phyloP scores from a whole-genome alignment of 2,113 vertebrate species.

The Lucifuga dentata region DNA sequence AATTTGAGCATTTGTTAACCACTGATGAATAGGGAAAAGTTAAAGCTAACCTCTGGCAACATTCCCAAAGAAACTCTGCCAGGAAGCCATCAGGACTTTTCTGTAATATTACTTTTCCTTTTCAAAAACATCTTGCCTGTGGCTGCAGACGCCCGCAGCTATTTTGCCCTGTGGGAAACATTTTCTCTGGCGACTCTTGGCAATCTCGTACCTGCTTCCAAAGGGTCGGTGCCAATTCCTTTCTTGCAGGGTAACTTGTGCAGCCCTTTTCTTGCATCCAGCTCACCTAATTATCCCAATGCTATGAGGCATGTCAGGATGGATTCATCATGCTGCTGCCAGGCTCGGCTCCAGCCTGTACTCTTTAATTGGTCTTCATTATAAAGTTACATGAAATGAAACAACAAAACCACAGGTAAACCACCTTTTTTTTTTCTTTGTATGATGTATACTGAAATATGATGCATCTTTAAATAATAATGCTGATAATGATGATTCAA shows the following conservation, averaged over 20 bases:
- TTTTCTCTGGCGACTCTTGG: slow-evolving; percentile 67
- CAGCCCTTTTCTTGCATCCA: slow-evolving; percentile 61
- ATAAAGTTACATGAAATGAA: slow-evolving; percentile 55
- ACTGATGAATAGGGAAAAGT: slow-evolving; percentile 46
- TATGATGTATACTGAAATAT: slow-evolving; percentile 20
- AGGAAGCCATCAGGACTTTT: slow-evolving; percentile 51
- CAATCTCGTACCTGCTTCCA: slow-evolving; percentile 68
- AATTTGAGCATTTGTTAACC: slow-evolving; percentile 4
- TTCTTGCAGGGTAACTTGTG: slow-evolving; percentile 57
- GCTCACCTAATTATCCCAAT: slow-evolving; percentile 81
- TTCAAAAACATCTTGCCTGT: slow-evolving; percentile 55
- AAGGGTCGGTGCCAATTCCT: slow-evolving; percentile 72
- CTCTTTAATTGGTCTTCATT: slow-evolving; percentile 83
- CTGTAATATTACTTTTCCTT: slow-evolving; percentile 46
- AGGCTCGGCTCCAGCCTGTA: slow-evolving; percentile 58
- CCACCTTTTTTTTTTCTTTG: slow-evolving; percentile 38
- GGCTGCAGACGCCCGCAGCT: slow-evolving; percentile 63
- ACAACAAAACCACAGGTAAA: slow-evolving; percentile 56
- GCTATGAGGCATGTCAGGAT: slow-evolving; percentile 77
- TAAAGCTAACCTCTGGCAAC: slow-evolving; percentile 31
- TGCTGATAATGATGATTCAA: slow-evolving; percentile 27
- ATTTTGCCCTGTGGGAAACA: slow-evolving; percentile 73
- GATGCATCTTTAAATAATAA: slow-evolving; percentile 60
- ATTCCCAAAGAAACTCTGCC: slow-evolving; percentile 56
- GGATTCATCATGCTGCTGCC: slow-evolving; percentile 59